A percentile compares a stretch with the other conserved stretches of the same genome.
Conservation (phyloP, 1,140 invertebrate species). For the Eulimnadia texana region DNA sequence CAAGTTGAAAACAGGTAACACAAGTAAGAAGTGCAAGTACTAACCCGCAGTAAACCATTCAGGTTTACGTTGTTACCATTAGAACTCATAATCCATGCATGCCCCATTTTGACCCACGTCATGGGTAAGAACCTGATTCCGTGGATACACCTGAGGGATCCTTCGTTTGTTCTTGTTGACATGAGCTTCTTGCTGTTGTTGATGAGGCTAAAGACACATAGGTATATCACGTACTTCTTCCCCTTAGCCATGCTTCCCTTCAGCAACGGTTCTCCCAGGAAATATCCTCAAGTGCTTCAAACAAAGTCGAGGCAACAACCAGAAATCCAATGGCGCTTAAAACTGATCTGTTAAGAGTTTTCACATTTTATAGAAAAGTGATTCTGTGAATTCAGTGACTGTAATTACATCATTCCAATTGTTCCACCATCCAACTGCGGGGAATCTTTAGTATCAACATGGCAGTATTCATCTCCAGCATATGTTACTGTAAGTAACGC, state of each 20-base stretch:
- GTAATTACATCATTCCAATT: slow-evolving; percentile 14
- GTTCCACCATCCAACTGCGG: background rate
- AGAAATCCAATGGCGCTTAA: background rate
- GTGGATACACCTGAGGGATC: background rate
- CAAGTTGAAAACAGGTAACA: background rate
- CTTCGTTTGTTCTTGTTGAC: slow-evolving; percentile 22
- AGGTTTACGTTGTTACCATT: background rate
- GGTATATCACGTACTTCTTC: slow-evolving; percentile 23
- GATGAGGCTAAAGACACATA: slow-evolving; percentile 6
- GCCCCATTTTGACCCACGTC: slow-evolving; percentile 9
- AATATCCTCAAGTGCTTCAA: background rate
- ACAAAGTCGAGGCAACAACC: background rate
- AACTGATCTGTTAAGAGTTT: background rate
- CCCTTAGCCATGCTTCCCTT: background rate
- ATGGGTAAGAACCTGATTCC: slow-evolving; percentile 11
- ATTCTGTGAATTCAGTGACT: too few relatives aligned
- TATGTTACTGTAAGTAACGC: background rate
- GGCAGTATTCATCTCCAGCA: slow-evolving; percentile 7
- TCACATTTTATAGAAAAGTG: background rate
- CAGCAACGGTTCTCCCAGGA: background rate
- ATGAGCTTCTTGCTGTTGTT: slow-evolving; percentile 1
- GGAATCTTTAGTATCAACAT: background rate
- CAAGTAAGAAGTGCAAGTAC: background rate
- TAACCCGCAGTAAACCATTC: slow-evolving; percentile 21
- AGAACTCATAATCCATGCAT: background rate